Percentiles rank a stretch among this genome's conserved stretches.
Conservation (phyloP, 92 coral and sea anemone genomes). For the Pocillopora grandis region DNA sequence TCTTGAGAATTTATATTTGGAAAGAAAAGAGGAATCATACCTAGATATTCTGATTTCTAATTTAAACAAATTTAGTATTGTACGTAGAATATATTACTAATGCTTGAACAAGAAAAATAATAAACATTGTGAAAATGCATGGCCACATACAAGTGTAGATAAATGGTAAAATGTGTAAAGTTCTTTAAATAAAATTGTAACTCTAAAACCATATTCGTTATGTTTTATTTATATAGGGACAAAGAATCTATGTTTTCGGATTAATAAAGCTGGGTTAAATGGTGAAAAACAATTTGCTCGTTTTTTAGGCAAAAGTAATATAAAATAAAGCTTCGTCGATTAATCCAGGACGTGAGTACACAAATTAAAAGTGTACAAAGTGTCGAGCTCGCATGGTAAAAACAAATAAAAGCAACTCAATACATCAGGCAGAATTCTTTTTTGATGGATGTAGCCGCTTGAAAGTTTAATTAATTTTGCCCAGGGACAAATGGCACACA, state of each 20-base stretch:
- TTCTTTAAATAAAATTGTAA: conserved; percentile 38
- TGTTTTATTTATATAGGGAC: conserved; percentile 8
- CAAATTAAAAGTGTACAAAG: conserved; percentile 40
- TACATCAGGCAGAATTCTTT: conserved; percentile 27
- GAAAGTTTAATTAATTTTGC: conserved; percentile 60
- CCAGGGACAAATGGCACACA: conserved; percentile 49
- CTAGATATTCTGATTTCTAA: conserved; percentile 38
- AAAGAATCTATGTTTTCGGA: conserved; percentile 25
- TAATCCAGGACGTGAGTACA: conserved; percentile 5
- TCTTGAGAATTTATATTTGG: conserved; percentile 34
- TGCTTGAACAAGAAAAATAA: conserved; percentile 24
- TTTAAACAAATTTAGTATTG: conserved; percentile 41
- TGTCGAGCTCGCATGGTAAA: conserved; percentile 32
- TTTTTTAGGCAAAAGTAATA: conserved; percentile 18
- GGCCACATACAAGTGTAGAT: conserved; percentile 33
- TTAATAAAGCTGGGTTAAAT: conserved; percentile 20
- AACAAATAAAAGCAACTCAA: conserved; percentile 43
- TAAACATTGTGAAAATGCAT: conserved; percentile 18
- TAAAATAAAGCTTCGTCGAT: conserved; percentile 9
- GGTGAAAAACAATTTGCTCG: neutral
- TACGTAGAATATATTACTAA: conserved; percentile 22
- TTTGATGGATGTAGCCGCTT: conserved; percentile 53
- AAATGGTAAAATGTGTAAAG: conserved; percentile 28
- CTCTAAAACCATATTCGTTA: conserved; percentile 11
- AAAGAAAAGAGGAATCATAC: conserved; percentile 12